phyloP scores from a whole-genome alignment of 2,113 vertebrate genomes.

The Prunella fulvescens region DNA sequence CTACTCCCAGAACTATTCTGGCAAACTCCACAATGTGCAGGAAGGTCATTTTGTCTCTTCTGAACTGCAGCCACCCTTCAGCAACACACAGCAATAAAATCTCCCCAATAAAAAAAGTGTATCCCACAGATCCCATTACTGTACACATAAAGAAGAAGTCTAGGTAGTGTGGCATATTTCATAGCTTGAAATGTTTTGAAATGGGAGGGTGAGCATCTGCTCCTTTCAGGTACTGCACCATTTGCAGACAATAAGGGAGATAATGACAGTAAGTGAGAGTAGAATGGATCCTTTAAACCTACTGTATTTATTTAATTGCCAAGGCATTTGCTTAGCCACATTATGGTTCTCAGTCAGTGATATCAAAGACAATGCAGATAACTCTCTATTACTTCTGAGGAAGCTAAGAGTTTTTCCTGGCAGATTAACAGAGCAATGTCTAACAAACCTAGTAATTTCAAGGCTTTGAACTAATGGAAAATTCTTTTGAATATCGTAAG shows the following conservation, averaged over 20 bases:
- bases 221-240: background rate
- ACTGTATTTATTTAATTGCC: background rate
- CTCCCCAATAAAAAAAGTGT: background rate
- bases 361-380: background rate
- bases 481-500: background rate
- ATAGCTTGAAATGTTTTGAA: background rate
- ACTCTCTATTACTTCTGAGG: background rate
- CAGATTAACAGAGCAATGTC: background rate
- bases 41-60: background rate
- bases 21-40: background rate
- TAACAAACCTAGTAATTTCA: background rate
- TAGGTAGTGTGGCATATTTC: background rate
- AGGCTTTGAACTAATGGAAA: background rate
- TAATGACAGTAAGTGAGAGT: background rate
- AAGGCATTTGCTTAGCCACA: background rate
- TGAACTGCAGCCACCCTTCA: background rate
- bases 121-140: background rate
- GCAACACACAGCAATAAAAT: background rate
- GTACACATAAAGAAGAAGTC: background rate
- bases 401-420: background rate
- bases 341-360: background rate
- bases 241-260: background rate
- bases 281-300: background rate
- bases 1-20: background rate
- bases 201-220: background rate